Evolutionary conservation across 2,797 vertebrate genomes (phyloP).

Genomic region (Enteromius treurensis): DNA sequence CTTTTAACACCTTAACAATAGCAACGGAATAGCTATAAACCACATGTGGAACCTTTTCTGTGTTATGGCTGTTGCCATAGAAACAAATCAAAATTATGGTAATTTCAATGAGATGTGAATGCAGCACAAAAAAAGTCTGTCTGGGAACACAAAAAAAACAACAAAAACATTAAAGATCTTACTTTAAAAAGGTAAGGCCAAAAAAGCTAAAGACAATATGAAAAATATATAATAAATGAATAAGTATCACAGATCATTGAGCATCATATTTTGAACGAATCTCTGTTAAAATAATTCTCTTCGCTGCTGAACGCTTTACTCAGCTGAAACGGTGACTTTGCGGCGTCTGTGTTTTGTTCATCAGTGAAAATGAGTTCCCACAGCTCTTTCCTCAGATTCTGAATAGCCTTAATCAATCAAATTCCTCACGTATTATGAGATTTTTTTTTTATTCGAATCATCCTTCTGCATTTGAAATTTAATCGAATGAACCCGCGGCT

Average conservation of each 20-base stretch:
- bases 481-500: conserved; percentile 28
- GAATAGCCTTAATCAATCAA: conserved; percentile 35
- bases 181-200: not conserved
- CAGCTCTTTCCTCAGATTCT: conserved; percentile 6
- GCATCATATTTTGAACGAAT: not conserved
- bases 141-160: not conserved
- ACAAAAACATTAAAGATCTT: not conserved
- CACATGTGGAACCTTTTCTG: not conserved
- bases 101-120: not conserved
- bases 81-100: not conserved
- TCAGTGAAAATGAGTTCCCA: conserved; percentile 37
- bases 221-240: not conserved
- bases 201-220: no score
- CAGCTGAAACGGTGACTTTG: not conserved
- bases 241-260: not conserved
- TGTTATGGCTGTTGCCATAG: not conserved
- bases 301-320: not conserved
- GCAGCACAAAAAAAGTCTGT: not conserved
- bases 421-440: conserved; percentile 22
- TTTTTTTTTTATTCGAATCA: conserved; percentile 34
- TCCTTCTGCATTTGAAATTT: conserved; percentile 28
- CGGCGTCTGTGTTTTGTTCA: conserved; percentile 14
- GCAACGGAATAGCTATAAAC: not conserved
- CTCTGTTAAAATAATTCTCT: not conserved
- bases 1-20: not conserved